Evolutionary conservation across 2,797 vertebrate species (phyloP).

Genomic region (Sebastes taczanowskii): DNA sequence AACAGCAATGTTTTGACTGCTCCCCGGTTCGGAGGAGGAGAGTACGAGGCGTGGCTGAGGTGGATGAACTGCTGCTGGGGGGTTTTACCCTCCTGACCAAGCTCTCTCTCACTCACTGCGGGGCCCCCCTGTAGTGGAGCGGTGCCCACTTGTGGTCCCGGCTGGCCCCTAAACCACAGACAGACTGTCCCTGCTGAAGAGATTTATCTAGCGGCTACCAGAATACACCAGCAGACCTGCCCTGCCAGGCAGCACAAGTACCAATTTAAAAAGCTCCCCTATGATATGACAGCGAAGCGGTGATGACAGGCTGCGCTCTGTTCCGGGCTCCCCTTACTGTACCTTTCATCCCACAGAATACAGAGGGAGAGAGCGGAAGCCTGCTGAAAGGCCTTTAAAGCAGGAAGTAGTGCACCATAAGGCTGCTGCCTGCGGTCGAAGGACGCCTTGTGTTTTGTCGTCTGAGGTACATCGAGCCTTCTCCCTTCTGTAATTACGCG

Average conservation of each 20-base stretch:
- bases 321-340: constrained; percentile 33
- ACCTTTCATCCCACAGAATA: constrained; percentile 61
- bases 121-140: constrained; percentile 3
- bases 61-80: constrained; percentile 23
- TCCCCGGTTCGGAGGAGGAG: constrained; percentile 29
- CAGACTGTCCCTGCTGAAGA: constrained; percentile 48
- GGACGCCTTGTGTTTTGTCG: constrained; percentile 49
- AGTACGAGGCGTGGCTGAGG: constrained; percentile 17
- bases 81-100: constrained; percentile 22
- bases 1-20: constrained; percentile 58
- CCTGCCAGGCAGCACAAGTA: constrained; percentile 58
- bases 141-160: constrained; percentile 41
- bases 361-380: constrained; percentile 31
- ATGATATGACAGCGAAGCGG: constrained; percentile 55
- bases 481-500: constrained; percentile 81
- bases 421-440: constrained; percentile 42
- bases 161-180: constrained; percentile 52
- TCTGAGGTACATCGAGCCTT: constrained; percentile 43
- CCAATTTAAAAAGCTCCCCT: constrained; percentile 66
- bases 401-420: constrained; percentile 45
- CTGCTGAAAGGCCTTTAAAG: constrained; percentile 51
- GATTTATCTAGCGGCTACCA: constrained; percentile 56
- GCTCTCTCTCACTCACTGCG: background rate
- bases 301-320: constrained; percentile 66
- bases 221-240: constrained; percentile 60